Evolutionary conservation across 2,113 vertebrate species (phyloP).

Genomic region (Antennarius striatus): DNA sequence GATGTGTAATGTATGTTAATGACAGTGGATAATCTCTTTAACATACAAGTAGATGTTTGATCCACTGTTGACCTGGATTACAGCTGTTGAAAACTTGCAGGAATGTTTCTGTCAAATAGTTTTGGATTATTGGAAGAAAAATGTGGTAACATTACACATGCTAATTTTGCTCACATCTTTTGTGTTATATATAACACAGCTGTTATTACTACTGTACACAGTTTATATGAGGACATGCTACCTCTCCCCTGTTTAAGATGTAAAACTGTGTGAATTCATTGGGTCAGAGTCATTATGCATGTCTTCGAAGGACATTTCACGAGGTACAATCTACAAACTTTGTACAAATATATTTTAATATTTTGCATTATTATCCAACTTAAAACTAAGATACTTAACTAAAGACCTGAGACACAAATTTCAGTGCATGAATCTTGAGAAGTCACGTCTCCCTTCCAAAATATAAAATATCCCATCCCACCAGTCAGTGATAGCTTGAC

Average conservation of each 20-base stretch:
- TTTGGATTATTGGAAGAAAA: background rate
- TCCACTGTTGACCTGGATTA: background rate
- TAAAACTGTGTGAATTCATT: background rate
- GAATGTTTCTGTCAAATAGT: background rate
- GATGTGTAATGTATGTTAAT: too few relatives aligned
- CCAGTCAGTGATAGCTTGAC: background rate
- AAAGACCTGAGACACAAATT: background rate
- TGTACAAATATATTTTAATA: too few relatives aligned
- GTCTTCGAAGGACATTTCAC: too few relatives aligned
- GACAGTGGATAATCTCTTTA: background rate
- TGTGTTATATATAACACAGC: background rate
- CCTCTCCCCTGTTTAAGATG: background rate
- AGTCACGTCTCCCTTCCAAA: conserved; percentile 1
- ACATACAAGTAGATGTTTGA: background rate
- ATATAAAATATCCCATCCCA: background rate
- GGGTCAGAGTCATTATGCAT: too few relatives aligned
- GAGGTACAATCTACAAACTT: too few relatives aligned
- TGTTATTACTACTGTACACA: background rate
- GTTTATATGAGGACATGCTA: background rate
- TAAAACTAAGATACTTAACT: background rate
- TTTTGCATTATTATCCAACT: too few relatives aligned
- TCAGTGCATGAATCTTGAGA: too few relatives aligned
- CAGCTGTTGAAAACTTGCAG: too few relatives aligned
- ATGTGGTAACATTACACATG: background rate
- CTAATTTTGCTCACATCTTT: background rate